Evolutionary conservation across 1,140 invertebrate genomes (phyloP).

Genomic region (Zaprionus ornatus): DNA sequence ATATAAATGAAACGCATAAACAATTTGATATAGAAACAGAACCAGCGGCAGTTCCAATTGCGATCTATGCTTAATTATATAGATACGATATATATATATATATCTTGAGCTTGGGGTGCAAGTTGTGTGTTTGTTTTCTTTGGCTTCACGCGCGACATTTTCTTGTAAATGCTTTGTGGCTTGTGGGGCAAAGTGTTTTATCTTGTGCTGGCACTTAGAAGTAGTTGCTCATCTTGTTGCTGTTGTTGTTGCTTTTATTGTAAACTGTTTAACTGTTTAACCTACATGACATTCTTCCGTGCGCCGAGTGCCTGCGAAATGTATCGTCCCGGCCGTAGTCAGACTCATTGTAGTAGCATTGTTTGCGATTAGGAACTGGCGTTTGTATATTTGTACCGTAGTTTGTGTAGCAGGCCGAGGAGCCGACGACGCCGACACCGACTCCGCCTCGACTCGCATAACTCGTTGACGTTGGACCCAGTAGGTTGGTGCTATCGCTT

Average conservation of each 20-base stretch:
- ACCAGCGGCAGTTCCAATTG: conserved; percentile 57
- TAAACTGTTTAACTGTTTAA: conserved; percentile 39
- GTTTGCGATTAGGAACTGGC: conserved; percentile 78
- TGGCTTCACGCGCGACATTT: conserved; percentile 60
- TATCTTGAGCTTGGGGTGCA: conserved; percentile 40
- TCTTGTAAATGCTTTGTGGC: conserved; percentile 71
- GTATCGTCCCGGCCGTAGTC: conserved; percentile 72
- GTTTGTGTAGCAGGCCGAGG: conserved; percentile 78
- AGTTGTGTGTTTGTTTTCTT: conserved; percentile 14
- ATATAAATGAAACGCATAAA: conserved; percentile 55
- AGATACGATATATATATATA: conserved; percentile 31
- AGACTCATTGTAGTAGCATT: conserved; percentile 78
- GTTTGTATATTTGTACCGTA: conserved; percentile 83
- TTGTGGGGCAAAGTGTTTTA: conserved; percentile 22
- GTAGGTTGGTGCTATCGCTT: conserved; percentile 83
- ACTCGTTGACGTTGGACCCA: conserved; percentile 76
- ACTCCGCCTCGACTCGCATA: conserved; percentile 46
- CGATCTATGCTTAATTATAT: conserved; percentile 10
- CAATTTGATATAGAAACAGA: conserved; percentile 36
- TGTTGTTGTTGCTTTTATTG: neutral
- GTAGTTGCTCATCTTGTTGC: conserved; percentile 16
- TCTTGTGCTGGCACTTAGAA: conserved; percentile 4
- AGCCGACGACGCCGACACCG: conserved; percentile 33
- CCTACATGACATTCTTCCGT: conserved; percentile 83
- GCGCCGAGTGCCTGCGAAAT: conserved; percentile 82